phyloP scores from a whole-genome alignment of 2,797 vertebrate species.

The Eurystomus glaucurus region DNA sequence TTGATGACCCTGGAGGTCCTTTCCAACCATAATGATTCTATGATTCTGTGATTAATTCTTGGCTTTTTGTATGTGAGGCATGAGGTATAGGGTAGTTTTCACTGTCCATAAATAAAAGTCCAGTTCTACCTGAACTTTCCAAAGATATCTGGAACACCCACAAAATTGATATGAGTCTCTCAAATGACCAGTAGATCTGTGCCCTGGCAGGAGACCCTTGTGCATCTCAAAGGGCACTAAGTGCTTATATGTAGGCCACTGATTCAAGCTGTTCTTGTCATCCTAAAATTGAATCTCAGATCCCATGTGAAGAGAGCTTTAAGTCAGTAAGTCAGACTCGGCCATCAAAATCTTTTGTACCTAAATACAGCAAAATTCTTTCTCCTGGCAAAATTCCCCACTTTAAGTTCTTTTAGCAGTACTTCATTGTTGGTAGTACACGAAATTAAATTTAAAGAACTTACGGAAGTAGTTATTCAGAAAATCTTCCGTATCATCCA shows the following conservation, averaged over 20 bases:
- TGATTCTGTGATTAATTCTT: neutral
- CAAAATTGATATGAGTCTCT: neutral
- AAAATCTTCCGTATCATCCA: neutral
- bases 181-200: neutral
- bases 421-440: neutral
- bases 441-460: neutral
- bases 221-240: neutral
- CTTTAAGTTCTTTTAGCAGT: neutral
- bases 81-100: neutral
- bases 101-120: neutral
- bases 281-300: neutral
- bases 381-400: neutral
- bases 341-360: neutral
- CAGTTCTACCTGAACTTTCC: neutral
- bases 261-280: neutral
- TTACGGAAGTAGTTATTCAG: slow-evolving; percentile 4
- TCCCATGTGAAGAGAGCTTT: neutral
- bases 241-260: neutral
- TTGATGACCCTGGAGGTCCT: no score
- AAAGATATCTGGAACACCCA: neutral
- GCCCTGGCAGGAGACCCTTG: neutral
- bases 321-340: neutral
- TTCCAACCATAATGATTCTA: no score
- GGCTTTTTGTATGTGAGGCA: neutral
- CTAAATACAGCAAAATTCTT: neutral